Conservation (phyloP, 2,113 vertebrate species). For the Oriolus oriolus region DNA sequence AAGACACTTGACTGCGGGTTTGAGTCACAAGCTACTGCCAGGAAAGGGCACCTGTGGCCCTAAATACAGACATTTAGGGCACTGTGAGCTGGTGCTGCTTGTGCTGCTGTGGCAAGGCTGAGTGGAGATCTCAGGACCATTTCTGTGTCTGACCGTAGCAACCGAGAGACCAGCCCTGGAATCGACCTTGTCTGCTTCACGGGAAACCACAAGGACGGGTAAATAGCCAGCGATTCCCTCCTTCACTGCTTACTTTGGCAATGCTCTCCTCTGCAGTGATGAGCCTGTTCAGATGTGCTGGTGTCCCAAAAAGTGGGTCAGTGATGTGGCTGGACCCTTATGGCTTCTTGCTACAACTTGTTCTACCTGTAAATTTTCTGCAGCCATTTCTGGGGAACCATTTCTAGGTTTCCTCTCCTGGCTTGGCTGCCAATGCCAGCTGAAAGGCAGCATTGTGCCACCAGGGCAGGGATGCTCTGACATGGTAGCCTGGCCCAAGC, state of each 20-base stretch:
- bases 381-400: neutral
- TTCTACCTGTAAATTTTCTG: neutral
- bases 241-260: neutral
- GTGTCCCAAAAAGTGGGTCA: neutral
- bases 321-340: neutral
- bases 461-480: neutral
- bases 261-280: neutral
- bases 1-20: accelerated
- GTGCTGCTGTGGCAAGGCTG: neutral
- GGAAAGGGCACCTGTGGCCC: neutral
- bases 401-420: neutral
- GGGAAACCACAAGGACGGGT: neutral
- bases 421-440: neutral
- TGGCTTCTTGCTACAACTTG: neutral
- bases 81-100: neutral
- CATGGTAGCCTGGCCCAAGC: neutral
- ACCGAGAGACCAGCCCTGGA: neutral
- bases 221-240: neutral
- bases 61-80: neutral
- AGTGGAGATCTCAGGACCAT: neutral
- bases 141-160: neutral
- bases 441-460: neutral
- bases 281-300: neutral
- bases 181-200: neutral
- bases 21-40: neutral